These are phyloP conservation scores for Eulemur coronatus DNA, from an alignment of 2,797 vertebrate genomes.

Conservation along the genomic window DNA sequence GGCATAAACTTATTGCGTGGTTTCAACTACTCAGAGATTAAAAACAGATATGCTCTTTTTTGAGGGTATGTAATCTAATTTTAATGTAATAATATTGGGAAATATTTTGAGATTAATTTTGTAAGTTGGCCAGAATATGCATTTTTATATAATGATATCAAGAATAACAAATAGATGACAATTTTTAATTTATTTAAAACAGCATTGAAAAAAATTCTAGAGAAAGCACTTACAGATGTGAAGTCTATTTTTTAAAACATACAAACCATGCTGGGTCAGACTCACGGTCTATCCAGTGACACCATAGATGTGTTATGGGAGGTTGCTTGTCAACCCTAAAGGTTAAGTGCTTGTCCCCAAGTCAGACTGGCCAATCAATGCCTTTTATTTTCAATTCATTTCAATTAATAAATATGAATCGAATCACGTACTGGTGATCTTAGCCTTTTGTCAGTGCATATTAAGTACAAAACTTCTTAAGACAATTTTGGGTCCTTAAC, in stretches of 20 bases:
- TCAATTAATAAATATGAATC: background rate
- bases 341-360: background rate
- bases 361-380: background rate
- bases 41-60: slow-evolving; percentile 29
- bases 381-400: slow-evolving; percentile 34
- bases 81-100: background rate
- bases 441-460: background rate
- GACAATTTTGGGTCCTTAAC: background rate
- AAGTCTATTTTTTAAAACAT: background rate
- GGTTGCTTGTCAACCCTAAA: background rate
- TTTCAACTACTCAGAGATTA: background rate
- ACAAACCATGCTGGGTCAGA: background rate
- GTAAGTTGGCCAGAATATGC: background rate
- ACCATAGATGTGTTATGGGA: background rate
- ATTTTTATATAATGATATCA: background rate
- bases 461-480: background rate
- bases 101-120: slow-evolving; percentile 51
- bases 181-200: slow-evolving; percentile 15
- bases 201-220: background rate
- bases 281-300: background rate
- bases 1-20: background rate
- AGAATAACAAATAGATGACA: background rate
- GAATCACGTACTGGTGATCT: background rate
- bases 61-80: background rate
- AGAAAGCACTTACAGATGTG: background rate